A percentile compares a stretch with the other conserved stretches of the same genome.
Conservation (phyloP, 2,888 invertebrate species). For the Stenoptilia bipunctidactyla region DNA sequence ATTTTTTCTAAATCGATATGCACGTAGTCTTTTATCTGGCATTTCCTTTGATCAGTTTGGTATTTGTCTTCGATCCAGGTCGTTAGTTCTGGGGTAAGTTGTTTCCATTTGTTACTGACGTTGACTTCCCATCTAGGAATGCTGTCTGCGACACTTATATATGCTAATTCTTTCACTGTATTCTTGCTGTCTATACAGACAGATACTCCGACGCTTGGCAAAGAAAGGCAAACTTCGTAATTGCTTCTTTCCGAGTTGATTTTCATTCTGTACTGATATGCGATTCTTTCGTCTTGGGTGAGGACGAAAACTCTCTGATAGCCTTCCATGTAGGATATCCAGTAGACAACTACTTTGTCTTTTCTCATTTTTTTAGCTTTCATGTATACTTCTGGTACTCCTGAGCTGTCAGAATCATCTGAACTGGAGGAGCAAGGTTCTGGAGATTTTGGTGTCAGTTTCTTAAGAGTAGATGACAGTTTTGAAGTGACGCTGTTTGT, state of each 20-base stretch:
- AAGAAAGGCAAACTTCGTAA: slow-evolving; percentile 76
- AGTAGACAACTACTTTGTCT: slow-evolving; percentile 83
- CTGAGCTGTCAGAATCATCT: slow-evolving; percentile 67
- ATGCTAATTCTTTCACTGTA: slow-evolving; percentile 75
- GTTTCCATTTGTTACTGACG: slow-evolving; percentile 84
- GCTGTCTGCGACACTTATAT: slow-evolving; percentile 75
- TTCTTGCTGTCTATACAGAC: slow-evolving; percentile 55
- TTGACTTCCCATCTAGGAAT: slow-evolving; percentile 87
- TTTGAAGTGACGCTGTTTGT: slow-evolving; percentile 65
- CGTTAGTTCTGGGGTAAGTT: slow-evolving; percentile 80
- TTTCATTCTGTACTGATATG: slow-evolving; percentile 68
- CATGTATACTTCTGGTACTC: slow-evolving; percentile 52
- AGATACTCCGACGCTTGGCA: slow-evolving; percentile 78
- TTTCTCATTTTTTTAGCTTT: slow-evolving; percentile 75
- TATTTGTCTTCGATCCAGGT: slow-evolving; percentile 88
- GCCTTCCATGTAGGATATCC: slow-evolving; percentile 84
- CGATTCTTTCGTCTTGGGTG: slow-evolving; percentile 81
- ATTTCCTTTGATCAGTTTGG: slow-evolving; percentile 76
- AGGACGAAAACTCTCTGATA: slow-evolving; percentile 81
- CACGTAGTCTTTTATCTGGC: slow-evolving; percentile 82
- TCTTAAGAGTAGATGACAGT: slow-evolving; percentile 65
- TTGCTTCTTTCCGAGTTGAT: slow-evolving; percentile 78
- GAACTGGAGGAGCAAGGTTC: slow-evolving; percentile 71
- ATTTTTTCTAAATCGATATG: slow-evolving; percentile 86
- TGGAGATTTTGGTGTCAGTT: slow-evolving; percentile 62